phyloP scores from a whole-genome alignment of 2,888 invertebrate species.

The Cephus pulcher region DNA sequence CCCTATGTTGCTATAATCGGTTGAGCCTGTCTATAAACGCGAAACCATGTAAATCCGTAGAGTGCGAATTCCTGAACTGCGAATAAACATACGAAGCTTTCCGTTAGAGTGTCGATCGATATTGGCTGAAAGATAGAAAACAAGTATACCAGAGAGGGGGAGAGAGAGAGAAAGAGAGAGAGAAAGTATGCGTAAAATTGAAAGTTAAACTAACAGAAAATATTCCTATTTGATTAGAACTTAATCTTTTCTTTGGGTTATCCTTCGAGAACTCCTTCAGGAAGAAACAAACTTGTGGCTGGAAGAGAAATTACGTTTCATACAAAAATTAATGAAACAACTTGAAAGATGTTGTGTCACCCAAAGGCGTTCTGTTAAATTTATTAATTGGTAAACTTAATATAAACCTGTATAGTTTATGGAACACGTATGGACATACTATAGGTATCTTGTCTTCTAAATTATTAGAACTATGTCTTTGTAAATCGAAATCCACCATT shows the following conservation, averaged over 20 bases:
- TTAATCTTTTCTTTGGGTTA: no score
- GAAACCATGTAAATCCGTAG: conserved; percentile 31
- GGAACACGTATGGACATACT: background rate
- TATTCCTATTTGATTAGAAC: no score
- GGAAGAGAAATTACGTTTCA: no score
- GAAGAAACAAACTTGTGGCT: no score
- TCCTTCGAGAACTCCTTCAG: no score
- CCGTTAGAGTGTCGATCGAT: background rate
- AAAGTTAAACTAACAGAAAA: no score
- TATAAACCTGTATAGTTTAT: conserved; percentile 38
- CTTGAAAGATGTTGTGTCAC: no score
- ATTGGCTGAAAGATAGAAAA: background rate
- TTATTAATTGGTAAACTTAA: conserved; percentile 55
- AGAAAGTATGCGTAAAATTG: no score
- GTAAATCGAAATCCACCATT: background rate
- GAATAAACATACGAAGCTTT: conserved; percentile 1
- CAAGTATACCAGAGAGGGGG: background rate
- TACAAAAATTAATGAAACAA: no score
- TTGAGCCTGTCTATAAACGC: conserved; percentile 27
- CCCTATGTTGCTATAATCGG: conserved; percentile 27
- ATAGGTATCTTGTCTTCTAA: background rate
- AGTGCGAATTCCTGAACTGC: conserved; percentile 29
- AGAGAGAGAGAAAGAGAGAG: no score
- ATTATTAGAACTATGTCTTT: background rate
- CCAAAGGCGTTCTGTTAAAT: conserved; percentile 25